phyloP scores from a whole-genome alignment of 2,888 invertebrate species.

The Drosophila setosimentum region DNA sequence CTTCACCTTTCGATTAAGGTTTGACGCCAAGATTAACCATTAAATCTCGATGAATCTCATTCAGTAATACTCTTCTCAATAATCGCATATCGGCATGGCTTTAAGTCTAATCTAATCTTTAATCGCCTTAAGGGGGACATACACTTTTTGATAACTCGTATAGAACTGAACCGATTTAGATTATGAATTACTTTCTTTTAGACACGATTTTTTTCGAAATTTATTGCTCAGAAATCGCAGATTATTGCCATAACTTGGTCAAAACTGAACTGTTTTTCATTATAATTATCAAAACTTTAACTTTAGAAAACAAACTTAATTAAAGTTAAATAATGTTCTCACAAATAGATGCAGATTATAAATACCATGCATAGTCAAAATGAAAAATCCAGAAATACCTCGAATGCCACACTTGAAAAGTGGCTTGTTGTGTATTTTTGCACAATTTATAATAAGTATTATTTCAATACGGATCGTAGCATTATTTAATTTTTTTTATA shows the following conservation, averaged over 20 bases:
- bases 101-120: neutral
- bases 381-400: neutral
- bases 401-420: neutral
- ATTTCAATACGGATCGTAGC: neutral
- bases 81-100: neutral
- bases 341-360: neutral
- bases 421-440: conserved; percentile 2
- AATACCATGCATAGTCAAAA: neutral
- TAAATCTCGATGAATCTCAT: neutral
- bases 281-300: neutral
- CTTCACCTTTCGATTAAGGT: neutral
- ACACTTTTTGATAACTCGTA: neutral
- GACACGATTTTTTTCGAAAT: neutral
- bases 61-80: too few species aligned
- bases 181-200: neutral
- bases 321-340: neutral
- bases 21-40: neutral
- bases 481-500: neutral
- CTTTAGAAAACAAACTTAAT: neutral
- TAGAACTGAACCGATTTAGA: neutral
- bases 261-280: neutral
- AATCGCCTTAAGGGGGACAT: neutral
- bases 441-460: neutral
- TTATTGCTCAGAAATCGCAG: neutral
- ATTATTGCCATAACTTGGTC: neutral